A percentile compares a stretch with the other conserved stretches of the same genome.
phyloP scores from a whole-genome alignment of 2,888 invertebrate species.

The Drosophila paracracens region DNA sequence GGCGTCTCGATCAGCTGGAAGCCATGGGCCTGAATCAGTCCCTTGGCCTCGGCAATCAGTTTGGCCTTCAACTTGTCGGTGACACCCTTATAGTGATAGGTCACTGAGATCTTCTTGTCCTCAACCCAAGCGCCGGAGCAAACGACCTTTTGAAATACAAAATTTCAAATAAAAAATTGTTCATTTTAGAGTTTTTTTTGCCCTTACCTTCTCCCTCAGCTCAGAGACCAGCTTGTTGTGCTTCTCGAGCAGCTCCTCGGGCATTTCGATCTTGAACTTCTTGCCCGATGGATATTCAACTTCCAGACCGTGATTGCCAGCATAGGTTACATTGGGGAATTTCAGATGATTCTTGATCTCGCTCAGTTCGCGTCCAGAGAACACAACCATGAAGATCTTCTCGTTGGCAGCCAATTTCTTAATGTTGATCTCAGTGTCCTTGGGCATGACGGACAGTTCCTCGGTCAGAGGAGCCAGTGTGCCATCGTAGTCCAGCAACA shows the following conservation, averaged over 20 bases:
- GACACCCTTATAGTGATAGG: slow-evolving; percentile 91
- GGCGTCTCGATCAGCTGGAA: slow-evolving; percentile 90
- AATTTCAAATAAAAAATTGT: not conserved
- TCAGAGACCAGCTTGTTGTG: slow-evolving; percentile 88
- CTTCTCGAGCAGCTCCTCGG: slow-evolving; percentile 89
- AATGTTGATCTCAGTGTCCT: slow-evolving; percentile 89
- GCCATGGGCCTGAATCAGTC: slow-evolving; percentile 88
- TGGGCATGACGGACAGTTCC: slow-evolving; percentile 88
- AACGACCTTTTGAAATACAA: slow-evolving; percentile 86
- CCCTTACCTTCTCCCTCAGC: slow-evolving; percentile 88
- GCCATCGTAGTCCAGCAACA: slow-evolving; percentile 91
- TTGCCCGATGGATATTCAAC: slow-evolving; percentile 91
- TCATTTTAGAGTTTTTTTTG: not conserved
- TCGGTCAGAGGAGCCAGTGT: slow-evolving; percentile 91
- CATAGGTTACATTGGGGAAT: slow-evolving; percentile 88
- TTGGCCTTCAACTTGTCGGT: slow-evolving; percentile 87
- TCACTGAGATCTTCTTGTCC: slow-evolving; percentile 90
- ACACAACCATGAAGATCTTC: slow-evolving; percentile 90
- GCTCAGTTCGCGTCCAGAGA: slow-evolving; percentile 90
- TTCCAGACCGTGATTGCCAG: slow-evolving; percentile 91
- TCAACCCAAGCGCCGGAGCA: slow-evolving; percentile 92
- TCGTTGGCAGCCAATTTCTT: slow-evolving; percentile 89
- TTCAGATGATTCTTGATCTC: slow-evolving; percentile 90
- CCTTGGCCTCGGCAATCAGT: slow-evolving; percentile 88
- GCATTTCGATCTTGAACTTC: slow-evolving; percentile 91